Evolutionary conservation across 2,113 vertebrate species (phyloP).

Genomic region (Thermophis baileyi): DNA sequence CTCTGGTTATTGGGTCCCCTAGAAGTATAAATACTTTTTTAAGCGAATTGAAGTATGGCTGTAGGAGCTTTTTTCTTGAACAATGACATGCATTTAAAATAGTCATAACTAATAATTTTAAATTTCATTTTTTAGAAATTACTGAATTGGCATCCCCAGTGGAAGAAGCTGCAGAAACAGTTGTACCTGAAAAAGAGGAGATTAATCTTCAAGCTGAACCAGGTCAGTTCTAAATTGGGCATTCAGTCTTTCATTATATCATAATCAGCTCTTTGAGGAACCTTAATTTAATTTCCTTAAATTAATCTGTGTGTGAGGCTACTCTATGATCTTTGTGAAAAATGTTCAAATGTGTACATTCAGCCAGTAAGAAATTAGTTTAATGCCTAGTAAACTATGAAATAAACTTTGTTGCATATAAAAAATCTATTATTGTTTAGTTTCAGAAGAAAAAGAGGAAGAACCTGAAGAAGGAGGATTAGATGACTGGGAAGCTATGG

Average conservation of each 20-base stretch:
- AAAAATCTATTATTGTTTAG: conserved; percentile 1
- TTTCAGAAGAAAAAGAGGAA: conserved; percentile 74
- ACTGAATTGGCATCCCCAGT: conserved; percentile 71
- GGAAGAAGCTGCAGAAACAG: conserved; percentile 73
- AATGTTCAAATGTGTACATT: background rate
- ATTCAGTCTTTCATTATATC: background rate
- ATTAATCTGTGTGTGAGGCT: background rate
- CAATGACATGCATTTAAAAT: background rate
- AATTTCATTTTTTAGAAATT: conserved; percentile 62
- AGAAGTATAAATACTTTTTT: background rate
- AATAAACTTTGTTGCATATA: background rate
- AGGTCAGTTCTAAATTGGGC: conserved; percentile 55
- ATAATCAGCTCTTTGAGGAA: background rate
- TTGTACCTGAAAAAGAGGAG: conserved; percentile 69
- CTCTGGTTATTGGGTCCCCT: background rate
- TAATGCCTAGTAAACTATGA: background rate
- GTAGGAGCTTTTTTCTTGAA: background rate
- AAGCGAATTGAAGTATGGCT: background rate
- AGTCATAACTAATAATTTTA: background rate
- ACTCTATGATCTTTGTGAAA: background rate
- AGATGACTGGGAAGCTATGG: conserved; percentile 97
- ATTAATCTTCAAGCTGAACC: conserved; percentile 60
- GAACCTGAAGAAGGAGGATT: conserved; percentile 75
- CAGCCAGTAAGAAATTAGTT: background rate
- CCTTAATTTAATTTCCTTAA: background rate